A percentile compares a stretch with the other conserved stretches of the same genome.
phyloP scores from a whole-genome alignment of 2,888 invertebrate genomes.

The Odontothrips loti region DNA sequence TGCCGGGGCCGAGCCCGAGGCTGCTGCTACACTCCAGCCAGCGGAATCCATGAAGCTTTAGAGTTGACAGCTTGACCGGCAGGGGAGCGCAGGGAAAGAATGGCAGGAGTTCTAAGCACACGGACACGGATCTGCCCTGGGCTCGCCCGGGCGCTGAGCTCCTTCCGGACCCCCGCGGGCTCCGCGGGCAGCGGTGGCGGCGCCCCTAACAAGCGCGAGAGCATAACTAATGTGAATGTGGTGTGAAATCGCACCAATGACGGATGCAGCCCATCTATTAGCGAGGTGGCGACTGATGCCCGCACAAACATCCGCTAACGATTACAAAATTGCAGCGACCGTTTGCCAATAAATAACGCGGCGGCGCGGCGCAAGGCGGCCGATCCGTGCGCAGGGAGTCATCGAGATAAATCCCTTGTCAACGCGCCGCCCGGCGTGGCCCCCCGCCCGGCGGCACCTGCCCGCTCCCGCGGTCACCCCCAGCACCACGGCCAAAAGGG shows the following conservation, averaged over 20 bases:
- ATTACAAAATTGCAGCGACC: not conserved
- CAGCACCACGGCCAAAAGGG: no score
- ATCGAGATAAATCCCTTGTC: slow-evolving; percentile 6
- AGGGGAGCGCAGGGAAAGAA: not conserved
- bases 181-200: no score
- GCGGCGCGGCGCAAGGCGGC: not conserved
- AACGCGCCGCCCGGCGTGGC: not conserved
- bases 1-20: not conserved
- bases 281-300: not conserved
- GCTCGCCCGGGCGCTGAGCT: no score
- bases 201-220: no score
- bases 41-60: not conserved
- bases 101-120: no score
- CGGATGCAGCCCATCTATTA: not conserved
- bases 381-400: not conserved
- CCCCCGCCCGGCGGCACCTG: not conserved
- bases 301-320: slow-evolving; percentile 4
- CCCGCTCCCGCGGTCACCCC: no score
- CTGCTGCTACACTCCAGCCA: no score
- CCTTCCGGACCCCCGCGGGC: no score
- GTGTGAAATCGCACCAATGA: not conserved
- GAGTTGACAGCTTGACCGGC: no score
- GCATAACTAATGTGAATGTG: no score
- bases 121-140: no score
- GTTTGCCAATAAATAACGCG: not conserved